These are phyloP conservation scores for Zele albiditarsus DNA, from an alignment of 2,888 invertebrate species.

Conservation along the genomic window DNA sequence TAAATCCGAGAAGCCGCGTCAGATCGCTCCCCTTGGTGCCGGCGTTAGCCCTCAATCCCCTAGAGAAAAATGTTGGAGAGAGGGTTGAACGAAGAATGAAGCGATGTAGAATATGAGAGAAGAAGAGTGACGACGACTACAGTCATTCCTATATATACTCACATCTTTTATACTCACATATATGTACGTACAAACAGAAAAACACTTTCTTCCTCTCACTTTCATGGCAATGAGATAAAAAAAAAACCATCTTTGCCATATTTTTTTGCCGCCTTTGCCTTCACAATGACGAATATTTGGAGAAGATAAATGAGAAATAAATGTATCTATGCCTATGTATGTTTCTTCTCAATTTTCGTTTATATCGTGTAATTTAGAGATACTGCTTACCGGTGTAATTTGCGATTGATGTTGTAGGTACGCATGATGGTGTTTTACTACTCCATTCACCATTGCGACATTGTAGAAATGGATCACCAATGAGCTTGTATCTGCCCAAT, in stretches of 20 bases:
- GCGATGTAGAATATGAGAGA: constrained; percentile 25
- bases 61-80: neutral
- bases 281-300: neutral
- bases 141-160: neutral
- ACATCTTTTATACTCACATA: neutral
- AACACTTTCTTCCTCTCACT: neutral
- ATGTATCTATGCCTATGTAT: too few species aligned
- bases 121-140: constrained; percentile 6
- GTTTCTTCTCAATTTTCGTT: too few species aligned
- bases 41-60: constrained; percentile 57
- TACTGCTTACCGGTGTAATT: constrained; percentile 84
- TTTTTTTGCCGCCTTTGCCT: neutral
- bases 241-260: neutral
- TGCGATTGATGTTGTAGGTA: constrained; percentile 88
- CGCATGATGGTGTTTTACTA: constrained; percentile 85
- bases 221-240: neutral
- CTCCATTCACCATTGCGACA: constrained; percentile 91
- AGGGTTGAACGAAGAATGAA: constrained; percentile 3
- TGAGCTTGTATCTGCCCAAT: constrained; percentile 87
- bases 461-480: constrained; percentile 83
- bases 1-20: constrained; percentile 54
- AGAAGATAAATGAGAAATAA: too few species aligned
- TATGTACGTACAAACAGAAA: neutral
- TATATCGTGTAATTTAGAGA: too few species aligned
- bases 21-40: constrained; percentile 45